Conservation (phyloP, 2,797 vertebrate species). For the Glossophaga mutica region DNA sequence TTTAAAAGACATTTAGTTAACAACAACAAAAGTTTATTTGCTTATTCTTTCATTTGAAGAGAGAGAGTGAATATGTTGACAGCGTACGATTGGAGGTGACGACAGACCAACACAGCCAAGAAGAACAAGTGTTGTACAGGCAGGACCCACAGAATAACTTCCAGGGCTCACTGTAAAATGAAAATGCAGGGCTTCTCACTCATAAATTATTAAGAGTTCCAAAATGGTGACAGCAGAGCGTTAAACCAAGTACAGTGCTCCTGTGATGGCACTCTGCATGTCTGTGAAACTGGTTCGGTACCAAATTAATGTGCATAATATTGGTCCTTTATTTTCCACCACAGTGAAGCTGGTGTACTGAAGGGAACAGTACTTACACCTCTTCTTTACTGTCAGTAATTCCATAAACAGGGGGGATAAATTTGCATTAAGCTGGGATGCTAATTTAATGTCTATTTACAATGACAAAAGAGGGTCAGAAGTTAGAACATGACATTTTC, state of each 20-base stretch:
- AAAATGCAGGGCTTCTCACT: background rate
- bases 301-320: background rate
- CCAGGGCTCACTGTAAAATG: background rate
- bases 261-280: background rate
- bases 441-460: background rate
- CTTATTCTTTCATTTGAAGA: conserved; percentile 9
- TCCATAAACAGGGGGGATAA: background rate
- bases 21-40: background rate
- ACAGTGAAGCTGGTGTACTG: background rate
- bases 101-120: background rate
- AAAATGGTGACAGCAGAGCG: background rate
- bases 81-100: background rate
- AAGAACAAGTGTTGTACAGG: background rate
- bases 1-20: background rate
- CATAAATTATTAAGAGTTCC: background rate
- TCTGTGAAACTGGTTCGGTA: background rate
- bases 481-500: background rate
- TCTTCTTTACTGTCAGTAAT: background rate
- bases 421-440: background rate
- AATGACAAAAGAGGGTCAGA: background rate
- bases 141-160: background rate
- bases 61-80: background rate
- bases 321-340: background rate
- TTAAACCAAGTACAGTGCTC: background rate
- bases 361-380: background rate